Evolutionary conservation across 2,113 vertebrate species (phyloP).

Genomic region (Petrocephalus zakoni): DNA sequence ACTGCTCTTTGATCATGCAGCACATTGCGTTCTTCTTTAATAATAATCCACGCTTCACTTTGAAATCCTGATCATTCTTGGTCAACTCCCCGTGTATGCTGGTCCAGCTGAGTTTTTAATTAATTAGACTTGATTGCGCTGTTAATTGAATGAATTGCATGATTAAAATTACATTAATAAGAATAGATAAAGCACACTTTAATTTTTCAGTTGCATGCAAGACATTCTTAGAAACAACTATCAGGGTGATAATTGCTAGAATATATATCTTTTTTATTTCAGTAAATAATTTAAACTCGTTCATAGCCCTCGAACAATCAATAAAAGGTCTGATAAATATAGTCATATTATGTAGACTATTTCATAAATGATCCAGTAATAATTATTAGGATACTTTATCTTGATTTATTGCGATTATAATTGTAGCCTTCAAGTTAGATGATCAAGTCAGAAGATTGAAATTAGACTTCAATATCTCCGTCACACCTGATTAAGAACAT

Average conservation of each 20-base stretch:
- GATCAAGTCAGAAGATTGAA: background rate
- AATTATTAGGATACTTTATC: background rate
- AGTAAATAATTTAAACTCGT: background rate
- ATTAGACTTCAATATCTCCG: background rate
- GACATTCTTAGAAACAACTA: background rate
- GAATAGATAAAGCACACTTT: background rate
- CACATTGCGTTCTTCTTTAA: background rate
- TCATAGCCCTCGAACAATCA: background rate
- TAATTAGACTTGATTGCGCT: background rate
- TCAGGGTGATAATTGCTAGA: background rate
- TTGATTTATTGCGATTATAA: background rate
- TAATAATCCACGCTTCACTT: background rate
- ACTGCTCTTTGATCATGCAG: background rate
- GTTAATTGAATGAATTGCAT: background rate
- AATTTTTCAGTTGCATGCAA: background rate
- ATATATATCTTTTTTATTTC: background rate
- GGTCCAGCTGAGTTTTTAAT: background rate
- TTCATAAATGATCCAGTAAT: background rate
- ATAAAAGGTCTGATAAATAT: background rate
- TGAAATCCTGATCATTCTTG: background rate
- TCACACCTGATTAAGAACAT: background rate
- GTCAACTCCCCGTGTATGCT: background rate
- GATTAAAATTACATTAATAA: background rate
- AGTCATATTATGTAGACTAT: background rate
- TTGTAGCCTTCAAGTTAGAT: background rate